Evolutionary conservation across 2,797 vertebrate species (phyloP).

Genomic region (Mus spretus): DNA sequence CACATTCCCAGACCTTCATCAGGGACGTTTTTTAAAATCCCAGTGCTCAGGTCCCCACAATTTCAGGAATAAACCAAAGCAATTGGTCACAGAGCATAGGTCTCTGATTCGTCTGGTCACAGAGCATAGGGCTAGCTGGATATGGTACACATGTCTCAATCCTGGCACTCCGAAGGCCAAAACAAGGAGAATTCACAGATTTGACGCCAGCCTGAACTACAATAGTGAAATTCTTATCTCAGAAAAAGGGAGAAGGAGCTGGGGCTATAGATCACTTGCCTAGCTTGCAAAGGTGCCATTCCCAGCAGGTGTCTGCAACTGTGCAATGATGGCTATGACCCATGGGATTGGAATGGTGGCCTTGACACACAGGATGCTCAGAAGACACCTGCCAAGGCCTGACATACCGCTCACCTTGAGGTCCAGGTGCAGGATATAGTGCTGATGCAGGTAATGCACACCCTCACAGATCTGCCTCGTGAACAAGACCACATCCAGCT

Average conservation of each 20-base stretch:
- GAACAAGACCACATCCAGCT: constrained; percentile 93
- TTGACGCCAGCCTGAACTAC: neutral
- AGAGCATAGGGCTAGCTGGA: neutral
- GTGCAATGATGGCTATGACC: neutral
- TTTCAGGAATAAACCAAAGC: neutral
- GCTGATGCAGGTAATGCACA: constrained; percentile 93
- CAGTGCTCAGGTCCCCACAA: neutral
- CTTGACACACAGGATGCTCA: neutral
- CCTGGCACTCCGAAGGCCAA: neutral
- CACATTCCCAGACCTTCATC: neutral
- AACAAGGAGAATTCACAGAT: neutral
- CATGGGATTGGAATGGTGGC: neutral
- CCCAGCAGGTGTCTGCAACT: neutral
- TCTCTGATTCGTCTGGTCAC: neutral
- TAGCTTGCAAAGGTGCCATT: neutral
- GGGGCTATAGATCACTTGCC: too few relatives aligned
- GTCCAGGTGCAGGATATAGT: constrained; percentile 95
- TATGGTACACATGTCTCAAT: neutral
- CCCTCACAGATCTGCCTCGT: constrained; percentile 94
- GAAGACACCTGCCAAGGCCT: neutral
- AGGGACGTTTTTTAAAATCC: neutral
- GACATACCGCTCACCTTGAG: constrained; percentile 90
- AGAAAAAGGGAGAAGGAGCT: neutral
- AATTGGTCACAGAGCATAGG: too few relatives aligned
- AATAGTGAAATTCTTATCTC: neutral